Conservation (phyloP, 2,888 invertebrate genomes). For the Orthosia incerta region DNA sequence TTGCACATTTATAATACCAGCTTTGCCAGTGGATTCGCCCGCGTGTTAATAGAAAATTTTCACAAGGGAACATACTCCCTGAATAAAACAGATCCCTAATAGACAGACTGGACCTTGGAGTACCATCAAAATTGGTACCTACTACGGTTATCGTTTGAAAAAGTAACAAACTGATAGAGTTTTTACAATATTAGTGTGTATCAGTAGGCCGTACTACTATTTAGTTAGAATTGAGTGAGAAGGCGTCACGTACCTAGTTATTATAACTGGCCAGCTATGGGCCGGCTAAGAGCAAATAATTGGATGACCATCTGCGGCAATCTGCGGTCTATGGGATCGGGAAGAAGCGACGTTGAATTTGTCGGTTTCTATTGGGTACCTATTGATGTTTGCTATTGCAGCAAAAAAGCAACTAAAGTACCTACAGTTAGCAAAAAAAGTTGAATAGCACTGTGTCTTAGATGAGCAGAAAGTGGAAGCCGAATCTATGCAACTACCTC, state of each 20-base stretch:
- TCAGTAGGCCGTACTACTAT: neutral
- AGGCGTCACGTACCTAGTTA: slow-evolving; percentile 41
- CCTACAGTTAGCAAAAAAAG: neutral
- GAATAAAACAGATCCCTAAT: too few relatives aligned
- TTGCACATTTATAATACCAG: too few relatives aligned
- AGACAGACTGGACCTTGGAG: too few relatives aligned
- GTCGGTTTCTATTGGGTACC: neutral
- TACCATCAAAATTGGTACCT: too few relatives aligned
- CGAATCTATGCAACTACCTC: too few relatives aligned
- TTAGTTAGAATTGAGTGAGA: slow-evolving; percentile 17
- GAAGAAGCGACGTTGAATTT: neutral
- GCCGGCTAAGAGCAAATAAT: slow-evolving; percentile 15
- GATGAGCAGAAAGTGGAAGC: too few relatives aligned
- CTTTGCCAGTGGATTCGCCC: too few relatives aligned
- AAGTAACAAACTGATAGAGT: too few relatives aligned
- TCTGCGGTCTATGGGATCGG: slow-evolving; percentile 21
- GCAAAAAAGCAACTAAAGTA: neutral
- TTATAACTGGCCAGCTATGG: neutral
- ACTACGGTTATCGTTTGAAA: too few relatives aligned
- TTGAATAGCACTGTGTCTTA: neutral
- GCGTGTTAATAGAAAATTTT: too few relatives aligned
- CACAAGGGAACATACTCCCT: too few relatives aligned
- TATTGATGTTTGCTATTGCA: slow-evolving; percentile 8
- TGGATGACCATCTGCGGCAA: slow-evolving; percentile 36
- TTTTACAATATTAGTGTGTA: too few relatives aligned